These are phyloP conservation scores for Sinocyclocheilus anophthalmus DNA, from an alignment of 2,113 vertebrate species.

Conservation along the genomic window DNA sequence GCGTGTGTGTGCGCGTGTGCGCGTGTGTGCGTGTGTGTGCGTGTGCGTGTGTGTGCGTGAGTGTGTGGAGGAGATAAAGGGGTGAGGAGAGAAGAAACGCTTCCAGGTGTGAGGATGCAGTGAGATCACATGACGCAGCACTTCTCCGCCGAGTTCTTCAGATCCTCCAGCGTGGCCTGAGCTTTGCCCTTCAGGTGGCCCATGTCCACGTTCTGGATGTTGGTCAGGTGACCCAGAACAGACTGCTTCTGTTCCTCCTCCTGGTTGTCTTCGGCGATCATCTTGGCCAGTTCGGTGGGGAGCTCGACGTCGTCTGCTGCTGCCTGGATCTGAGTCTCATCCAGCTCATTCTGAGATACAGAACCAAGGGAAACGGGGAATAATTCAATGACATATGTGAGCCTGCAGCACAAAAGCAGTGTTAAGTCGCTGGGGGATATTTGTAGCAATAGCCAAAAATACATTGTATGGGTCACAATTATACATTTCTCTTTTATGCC, in stretches of 20 bases:
- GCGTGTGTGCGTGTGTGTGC: too few relatives aligned
- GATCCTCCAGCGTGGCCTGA: constrained; percentile 91
- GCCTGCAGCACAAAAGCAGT: too few relatives aligned
- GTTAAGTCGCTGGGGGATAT: too few relatives aligned
- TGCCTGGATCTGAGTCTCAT: constrained; percentile 95
- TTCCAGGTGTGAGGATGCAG: neutral
- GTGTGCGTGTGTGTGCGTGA: too few relatives aligned
- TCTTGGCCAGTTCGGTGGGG: constrained; percentile 94
- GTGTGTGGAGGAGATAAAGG: too few relatives aligned
- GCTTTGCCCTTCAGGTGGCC: constrained; percentile 95
- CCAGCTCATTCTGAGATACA: constrained; percentile 81
- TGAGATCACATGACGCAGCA: constrained; percentile 89
- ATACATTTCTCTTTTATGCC: too few relatives aligned
- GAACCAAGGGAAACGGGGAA: neutral
- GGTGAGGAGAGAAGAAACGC: neutral
- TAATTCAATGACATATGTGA: neutral
- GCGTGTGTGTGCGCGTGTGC: too few relatives aligned
- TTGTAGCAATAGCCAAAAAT: too few relatives aligned
- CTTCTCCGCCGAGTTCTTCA: constrained; percentile 95
- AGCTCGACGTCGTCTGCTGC: constrained; percentile 88
- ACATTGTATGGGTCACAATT: too few relatives aligned
- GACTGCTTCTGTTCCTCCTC: constrained; percentile 91
- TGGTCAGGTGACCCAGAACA: constrained; percentile 89
- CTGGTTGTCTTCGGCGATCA: constrained; percentile 95
- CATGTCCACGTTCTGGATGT: constrained; percentile 93